phyloP scores from a whole-genome alignment of 2,888 invertebrate species.

The Thereva nobilitata region DNA sequence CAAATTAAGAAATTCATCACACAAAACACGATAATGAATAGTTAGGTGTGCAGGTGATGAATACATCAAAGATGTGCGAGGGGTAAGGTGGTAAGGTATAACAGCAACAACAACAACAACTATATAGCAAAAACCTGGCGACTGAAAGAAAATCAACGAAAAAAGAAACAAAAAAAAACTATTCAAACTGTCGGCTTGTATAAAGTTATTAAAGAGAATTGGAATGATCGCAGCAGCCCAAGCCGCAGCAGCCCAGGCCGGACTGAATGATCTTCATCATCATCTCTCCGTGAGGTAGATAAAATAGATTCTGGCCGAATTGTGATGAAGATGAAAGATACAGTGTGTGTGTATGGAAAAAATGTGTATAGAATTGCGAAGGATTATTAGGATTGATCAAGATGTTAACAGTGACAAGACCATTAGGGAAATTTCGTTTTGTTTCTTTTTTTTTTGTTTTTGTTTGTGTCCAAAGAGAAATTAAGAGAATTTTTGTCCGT shows the following conservation, averaged over 20 bases:
- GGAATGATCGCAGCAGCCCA: constrained; percentile 31
- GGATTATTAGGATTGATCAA: too few relatives aligned
- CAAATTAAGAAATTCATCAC: constrained; percentile 35
- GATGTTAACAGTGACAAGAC: too few relatives aligned
- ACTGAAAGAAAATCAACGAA: constrained; percentile 2
- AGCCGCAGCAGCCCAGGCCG: constrained; percentile 17
- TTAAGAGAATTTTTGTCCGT: too few relatives aligned
- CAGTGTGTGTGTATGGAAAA: too few relatives aligned
- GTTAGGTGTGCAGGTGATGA: constrained; percentile 34
- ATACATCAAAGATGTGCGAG: constrained; percentile 30
- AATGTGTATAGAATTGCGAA: too few relatives aligned
- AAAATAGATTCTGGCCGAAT: too few relatives aligned
- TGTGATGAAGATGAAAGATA: too few relatives aligned
- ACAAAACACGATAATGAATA: constrained; percentile 33
- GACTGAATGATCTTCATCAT: not conserved
- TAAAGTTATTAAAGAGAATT: constrained; percentile 33
- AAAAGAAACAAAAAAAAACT: constrained; percentile 4
- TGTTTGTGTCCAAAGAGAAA: too few relatives aligned
- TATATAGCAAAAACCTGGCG: not conserved
- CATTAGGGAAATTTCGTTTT: too few relatives aligned
- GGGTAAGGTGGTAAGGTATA: constrained; percentile 15
- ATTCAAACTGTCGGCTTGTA: constrained; percentile 32
- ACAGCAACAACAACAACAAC: constrained; percentile 9
- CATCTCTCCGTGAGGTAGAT: too few relatives aligned
- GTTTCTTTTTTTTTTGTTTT: too few relatives aligned